Evolutionary conservation across 2,797 vertebrate species (phyloP), one percentile per base, ranked within the genome.

Genomic region (Gila robusta): DNA sequence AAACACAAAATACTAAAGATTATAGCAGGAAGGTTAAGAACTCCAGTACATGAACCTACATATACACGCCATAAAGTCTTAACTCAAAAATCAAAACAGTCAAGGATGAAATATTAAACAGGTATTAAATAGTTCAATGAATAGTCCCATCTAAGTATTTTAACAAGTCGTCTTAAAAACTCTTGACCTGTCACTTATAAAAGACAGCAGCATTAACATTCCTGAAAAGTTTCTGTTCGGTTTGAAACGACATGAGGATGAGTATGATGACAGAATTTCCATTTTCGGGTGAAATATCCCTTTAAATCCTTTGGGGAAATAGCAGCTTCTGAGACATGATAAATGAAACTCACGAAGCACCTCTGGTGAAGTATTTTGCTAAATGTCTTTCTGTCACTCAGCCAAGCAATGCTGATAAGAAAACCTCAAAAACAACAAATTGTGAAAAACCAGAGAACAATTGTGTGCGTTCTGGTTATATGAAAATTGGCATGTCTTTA

Each of bases 371-470:
- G 37, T 32, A 8, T 26, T 84, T 19, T 32, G 49, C 49, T 44
- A 16, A 59, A 79, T 59, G 64, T 84, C 64, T 79, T 78, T 69
- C 52, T 47, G 59, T 67, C 64, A 28, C 35, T 41, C 23, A 69
- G 79, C 62, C 79, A 69, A 69, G 62, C n/a, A 47, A 19, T n/a
- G 62, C 62, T 79, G 74, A 84, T 78, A 79, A 79, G 49, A 70
- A 56, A 56, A n/a, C 12, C n/a, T 56, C 47, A 70, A 70, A 56
- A 44, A 56, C 35, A 56, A 44, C n/a, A 70, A 79, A 32, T 59
- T 2, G 1, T 56, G 47, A 62, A 41, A 70, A 70, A 69, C 1
- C 14, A 69, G 44, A 21, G 37, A 49, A 32, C 32, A 41, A 52
- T 17, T 67, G 26, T 49, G 5, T 41, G 21, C 0, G 62, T 82